These are phyloP conservation scores for Heterochromis multidens DNA, from an alignment of 2,113 vertebrate species.

Conservation along the genomic window DNA sequence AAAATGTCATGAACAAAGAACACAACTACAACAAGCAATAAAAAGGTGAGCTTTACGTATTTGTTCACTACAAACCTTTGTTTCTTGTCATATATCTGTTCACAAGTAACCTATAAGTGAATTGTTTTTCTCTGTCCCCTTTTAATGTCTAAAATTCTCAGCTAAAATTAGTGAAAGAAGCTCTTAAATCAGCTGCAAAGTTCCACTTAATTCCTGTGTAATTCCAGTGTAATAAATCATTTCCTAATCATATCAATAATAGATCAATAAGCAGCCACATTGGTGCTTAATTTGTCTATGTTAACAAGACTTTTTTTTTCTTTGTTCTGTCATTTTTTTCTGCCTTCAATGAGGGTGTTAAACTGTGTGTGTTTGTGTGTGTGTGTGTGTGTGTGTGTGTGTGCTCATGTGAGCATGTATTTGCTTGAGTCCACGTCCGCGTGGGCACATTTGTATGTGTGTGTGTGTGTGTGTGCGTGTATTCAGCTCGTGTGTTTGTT, in stretches of 20 bases:
- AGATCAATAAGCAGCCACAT: constrained; percentile 17
- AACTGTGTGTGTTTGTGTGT: constrained; percentile 15
- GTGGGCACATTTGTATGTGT: constrained; percentile 40
- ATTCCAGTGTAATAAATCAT: background rate
- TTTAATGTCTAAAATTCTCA: background rate
- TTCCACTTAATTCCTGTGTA: background rate
- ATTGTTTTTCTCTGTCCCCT: background rate
- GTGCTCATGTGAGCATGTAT: constrained; percentile 31
- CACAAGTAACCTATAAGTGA: background rate
- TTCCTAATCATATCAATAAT: constrained; percentile 8
- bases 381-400: background rate
- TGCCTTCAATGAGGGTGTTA: constrained; percentile 42
- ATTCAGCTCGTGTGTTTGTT: constrained; percentile 47
- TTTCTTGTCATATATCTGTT: background rate
- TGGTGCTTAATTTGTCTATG: constrained; percentile 7
- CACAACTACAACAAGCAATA: background rate
- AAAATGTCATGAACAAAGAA: background rate
- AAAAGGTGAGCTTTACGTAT: background rate
- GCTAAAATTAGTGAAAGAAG: background rate
- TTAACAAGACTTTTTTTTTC: background rate
- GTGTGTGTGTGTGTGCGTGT: constrained; percentile 34
- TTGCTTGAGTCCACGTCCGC: constrained; percentile 36
- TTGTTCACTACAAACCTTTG: background rate
- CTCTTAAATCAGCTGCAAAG: background rate
- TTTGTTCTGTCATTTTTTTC: constrained; percentile 11